These are phyloP conservation scores for Notolabrus celidotus DNA, from an alignment of 2,797 vertebrate genomes.

Conservation along the genomic window DNA sequence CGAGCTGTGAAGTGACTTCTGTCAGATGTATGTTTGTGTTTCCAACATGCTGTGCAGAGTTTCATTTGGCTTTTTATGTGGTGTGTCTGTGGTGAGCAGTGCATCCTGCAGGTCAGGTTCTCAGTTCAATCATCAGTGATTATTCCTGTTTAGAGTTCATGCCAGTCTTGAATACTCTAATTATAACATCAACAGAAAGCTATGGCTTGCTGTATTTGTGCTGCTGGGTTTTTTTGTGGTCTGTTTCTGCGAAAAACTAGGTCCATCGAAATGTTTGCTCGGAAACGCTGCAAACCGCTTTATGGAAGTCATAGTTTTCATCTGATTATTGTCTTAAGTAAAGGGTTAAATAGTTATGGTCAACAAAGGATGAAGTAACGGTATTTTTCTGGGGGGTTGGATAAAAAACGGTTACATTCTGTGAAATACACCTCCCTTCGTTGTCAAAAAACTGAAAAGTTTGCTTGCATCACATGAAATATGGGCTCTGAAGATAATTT, in stretches of 20 bases:
- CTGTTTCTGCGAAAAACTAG: no score
- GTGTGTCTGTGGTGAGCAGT: background rate
- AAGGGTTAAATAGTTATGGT: no score
- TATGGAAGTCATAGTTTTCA: no score
- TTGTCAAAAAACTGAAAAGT: background rate
- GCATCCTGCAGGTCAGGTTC: background rate
- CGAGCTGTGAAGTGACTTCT: background rate
- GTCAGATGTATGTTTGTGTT: background rate
- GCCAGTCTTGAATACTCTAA: background rate
- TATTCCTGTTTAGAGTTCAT: conserved; percentile 23
- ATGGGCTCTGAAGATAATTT: background rate
- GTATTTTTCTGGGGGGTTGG: background rate
- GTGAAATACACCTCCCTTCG: background rate
- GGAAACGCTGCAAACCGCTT: no score
- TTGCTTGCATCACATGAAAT: background rate
- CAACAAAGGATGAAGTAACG: no score
- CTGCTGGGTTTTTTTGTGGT: background rate
- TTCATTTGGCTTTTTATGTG: background rate
- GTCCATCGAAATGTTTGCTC: no score
- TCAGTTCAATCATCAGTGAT: conserved; percentile 9
- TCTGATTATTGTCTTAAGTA: no score
- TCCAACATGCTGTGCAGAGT: background rate
- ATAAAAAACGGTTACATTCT: background rate
- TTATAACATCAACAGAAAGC: background rate
- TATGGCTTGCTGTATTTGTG: background rate